Base-by-base conservation (phyloP, 2,888 invertebrate genomes). In the Mactromeris polynyma region DNA sequence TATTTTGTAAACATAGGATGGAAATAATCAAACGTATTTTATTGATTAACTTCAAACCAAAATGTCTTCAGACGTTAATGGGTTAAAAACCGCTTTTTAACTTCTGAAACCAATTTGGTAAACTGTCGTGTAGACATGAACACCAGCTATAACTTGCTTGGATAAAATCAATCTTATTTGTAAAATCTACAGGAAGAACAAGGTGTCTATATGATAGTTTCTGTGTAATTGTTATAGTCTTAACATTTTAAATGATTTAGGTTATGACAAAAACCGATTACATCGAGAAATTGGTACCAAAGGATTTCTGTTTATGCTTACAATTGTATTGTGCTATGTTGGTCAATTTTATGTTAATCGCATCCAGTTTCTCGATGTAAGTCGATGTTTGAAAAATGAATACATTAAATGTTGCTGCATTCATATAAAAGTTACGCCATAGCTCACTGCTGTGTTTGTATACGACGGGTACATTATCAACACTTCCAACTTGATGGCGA, bases 1-100 rank as follows among this genome's bases (percentile, higher is more conserved):
- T 36, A 69, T n/a, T 83, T 87, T 87, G 83, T 87, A 83, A 83
- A 83, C 83, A 83, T 83, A 46, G 36, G 78, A 77, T n/a, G 58
- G 31, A 31, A 46, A 64, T 26, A 36, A n/a, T 38, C 31, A 9
- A 54, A 77, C 19, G 51, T 69, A 38, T 78, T 31, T 42, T 42
- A 14, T 42, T 17, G 54, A 42, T 73, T 33, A 17, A 73, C 11
- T 33, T 73, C 11, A 31, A 33, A 77, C 84, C 77, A 78, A 78
- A 84, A 78, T 84, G 54, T 51, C 77, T 46, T 69, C 78, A 46
- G 6, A 77, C 26, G 46, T 31, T 21, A 14, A 42, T 9, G 31
- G 36, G 84, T 77, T 78, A 2, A 54, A 78, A 84, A 77, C 33
- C 38, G 21, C 2, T n/a, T 6, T 36, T 14, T n/a, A 46, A 17